phyloP scores from a whole-genome alignment of 2,113 vertebrate genomes.

The Misgurnus anguillicaudatus region DNA sequence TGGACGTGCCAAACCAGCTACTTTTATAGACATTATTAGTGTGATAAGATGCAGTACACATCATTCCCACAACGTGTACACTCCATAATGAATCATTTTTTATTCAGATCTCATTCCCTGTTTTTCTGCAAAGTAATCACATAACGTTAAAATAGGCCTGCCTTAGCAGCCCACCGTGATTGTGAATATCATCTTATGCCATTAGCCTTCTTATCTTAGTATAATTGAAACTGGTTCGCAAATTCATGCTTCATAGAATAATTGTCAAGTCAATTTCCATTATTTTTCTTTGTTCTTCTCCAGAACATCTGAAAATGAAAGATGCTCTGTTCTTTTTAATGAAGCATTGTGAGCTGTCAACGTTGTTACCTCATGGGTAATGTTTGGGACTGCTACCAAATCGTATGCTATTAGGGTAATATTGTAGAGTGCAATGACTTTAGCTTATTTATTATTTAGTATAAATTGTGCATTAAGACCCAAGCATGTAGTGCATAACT shows the following conservation, averaged over 20 bases:
- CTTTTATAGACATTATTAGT: conserved; percentile 21
- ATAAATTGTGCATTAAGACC: not conserved
- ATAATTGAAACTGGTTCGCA: conserved; percentile 33
- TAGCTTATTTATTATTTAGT: not conserved
- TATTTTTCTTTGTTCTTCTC: not conserved
- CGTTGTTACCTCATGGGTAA: not conserved
- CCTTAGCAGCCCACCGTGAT: conserved; percentile 1
- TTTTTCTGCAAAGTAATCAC: conserved; percentile 32
- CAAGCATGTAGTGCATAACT: not conserved
- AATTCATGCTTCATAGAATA: not conserved
- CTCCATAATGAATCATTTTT: conserved; percentile 41
- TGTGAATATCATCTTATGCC: conserved; percentile 21
- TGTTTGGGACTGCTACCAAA: not conserved
- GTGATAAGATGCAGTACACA: conserved; percentile 26
- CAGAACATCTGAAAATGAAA: not conserved
- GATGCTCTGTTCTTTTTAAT: not conserved
- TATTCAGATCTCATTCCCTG: conserved; percentile 41
- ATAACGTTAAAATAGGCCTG: conserved; percentile 22
- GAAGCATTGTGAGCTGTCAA: not conserved
- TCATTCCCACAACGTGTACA: not conserved
- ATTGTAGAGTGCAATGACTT: not conserved
- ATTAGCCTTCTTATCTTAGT: conserved; percentile 21
- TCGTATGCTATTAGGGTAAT: not conserved
- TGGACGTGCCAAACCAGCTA: too few species aligned
- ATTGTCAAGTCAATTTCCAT: not conserved